A percentile compares a stretch with the other conserved stretches of the same genome.
Conservation (phyloP, 2,113 vertebrate genomes). For the Brienomyrus brachyistius region DNA sequence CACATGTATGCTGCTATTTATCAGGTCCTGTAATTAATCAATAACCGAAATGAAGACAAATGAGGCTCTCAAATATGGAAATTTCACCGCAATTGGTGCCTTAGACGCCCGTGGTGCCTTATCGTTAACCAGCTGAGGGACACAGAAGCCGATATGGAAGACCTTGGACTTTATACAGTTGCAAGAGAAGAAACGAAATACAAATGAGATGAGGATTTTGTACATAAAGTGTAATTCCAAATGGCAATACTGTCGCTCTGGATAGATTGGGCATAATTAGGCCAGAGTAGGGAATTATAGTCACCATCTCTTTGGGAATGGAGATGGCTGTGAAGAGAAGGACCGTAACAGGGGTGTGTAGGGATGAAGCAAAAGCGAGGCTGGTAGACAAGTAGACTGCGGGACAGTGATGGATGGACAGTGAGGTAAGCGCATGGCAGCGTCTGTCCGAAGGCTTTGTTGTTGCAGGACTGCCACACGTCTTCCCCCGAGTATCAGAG, state of each 20-base stretch:
- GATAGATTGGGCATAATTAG: not conserved
- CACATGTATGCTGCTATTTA: not conserved
- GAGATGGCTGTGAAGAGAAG: not conserved
- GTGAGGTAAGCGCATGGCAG: conserved; percentile 63
- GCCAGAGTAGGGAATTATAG: not conserved
- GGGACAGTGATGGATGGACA: conserved; percentile 64
- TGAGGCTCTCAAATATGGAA: not conserved
- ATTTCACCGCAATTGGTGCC: not conserved
- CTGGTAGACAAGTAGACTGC: conserved; percentile 69
- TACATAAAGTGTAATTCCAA: not conserved
- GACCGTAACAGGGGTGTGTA: not conserved
- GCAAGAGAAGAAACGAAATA: not conserved
- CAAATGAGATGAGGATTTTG: not conserved
- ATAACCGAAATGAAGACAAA: not conserved
- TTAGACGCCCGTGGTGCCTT: not conserved
- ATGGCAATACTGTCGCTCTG: not conserved
- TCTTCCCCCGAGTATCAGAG: conserved; percentile 58
- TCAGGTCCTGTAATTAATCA: not conserved
- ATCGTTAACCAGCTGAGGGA: not conserved
- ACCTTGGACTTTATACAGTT: not conserved
- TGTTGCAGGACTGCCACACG: conserved; percentile 55
- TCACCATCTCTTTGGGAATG: not conserved
- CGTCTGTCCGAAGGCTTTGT: conserved; percentile 57
- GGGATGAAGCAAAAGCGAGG: conserved; percentile 51
- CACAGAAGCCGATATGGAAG: not conserved